phyloP scores from a whole-genome alignment of 2,888 invertebrate genomes.

The Stegana nigrithorax region DNA sequence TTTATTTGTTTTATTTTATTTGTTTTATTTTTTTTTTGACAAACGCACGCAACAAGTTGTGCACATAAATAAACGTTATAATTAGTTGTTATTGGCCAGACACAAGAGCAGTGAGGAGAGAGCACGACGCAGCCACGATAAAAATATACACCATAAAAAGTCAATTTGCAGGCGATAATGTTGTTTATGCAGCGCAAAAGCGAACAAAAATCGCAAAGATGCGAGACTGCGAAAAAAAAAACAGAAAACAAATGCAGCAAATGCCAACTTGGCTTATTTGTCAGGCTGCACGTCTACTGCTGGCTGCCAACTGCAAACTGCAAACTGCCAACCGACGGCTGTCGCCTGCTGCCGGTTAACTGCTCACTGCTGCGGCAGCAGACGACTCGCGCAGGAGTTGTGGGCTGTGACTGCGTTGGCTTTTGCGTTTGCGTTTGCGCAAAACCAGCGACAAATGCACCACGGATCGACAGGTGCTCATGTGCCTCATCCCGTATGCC shows the following conservation, averaged over 20 bases:
- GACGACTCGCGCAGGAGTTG: too few relatives aligned
- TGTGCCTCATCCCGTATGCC: too few relatives aligned
- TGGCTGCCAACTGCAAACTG: too few relatives aligned
- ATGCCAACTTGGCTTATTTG: slow-evolving; percentile 31
- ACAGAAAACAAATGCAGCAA: slow-evolving; percentile 15
- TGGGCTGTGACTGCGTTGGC: slow-evolving; percentile 7
- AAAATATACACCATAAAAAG: slow-evolving; percentile 28
- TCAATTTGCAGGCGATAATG: slow-evolving; percentile 26
- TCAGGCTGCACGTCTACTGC: too few relatives aligned
- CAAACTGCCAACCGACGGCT: too few relatives aligned
- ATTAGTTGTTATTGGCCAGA: slow-evolving; percentile 60
- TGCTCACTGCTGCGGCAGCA: too few relatives aligned
- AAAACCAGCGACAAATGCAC: too few relatives aligned
- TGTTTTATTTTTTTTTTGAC: slow-evolving; percentile 20
- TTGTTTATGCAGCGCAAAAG: slow-evolving; percentile 18
- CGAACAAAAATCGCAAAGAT: neutral
- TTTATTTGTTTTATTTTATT: neutral
- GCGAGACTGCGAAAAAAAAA: neutral
- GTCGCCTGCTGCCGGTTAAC: too few relatives aligned
- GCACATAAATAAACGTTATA: slow-evolving; percentile 60
- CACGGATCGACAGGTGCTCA: too few relatives aligned
- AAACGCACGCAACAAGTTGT: slow-evolving; percentile 38
- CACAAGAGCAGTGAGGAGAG: neutral
- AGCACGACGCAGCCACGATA: neutral
- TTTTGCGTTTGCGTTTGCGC: too few relatives aligned